These are phyloP conservation scores for Sinohyriopsis cumingii DNA, from an alignment of 2,888 invertebrate species.

Conservation along the genomic window DNA sequence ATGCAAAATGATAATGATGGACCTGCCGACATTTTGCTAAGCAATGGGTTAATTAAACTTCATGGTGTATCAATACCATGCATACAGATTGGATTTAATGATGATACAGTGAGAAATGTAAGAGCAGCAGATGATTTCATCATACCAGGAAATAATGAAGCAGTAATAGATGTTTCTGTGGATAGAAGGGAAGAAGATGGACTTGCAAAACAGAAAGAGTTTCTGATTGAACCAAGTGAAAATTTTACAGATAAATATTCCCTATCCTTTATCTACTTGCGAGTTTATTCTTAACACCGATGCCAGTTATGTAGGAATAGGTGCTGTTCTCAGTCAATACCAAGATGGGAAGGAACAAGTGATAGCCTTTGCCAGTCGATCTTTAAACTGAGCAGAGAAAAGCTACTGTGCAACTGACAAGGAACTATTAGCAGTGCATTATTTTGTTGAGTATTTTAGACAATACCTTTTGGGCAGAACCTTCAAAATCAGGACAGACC, in stretches of 20 bases:
- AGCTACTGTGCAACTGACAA: conserved; percentile 16
- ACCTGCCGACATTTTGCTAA: neutral
- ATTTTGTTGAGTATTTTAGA: conserved; percentile 15
- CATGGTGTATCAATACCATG: conserved; percentile 4
- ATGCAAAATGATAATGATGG: neutral
- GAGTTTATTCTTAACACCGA: too few relatives aligned
- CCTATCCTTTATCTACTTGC: too few relatives aligned
- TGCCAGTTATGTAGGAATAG: too few relatives aligned
- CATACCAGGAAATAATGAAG: conserved; percentile 3
- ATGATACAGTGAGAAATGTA: neutral
- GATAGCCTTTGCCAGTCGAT: conserved; percentile 15
- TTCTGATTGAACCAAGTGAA: conserved; percentile 1
- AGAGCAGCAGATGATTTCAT: neutral
- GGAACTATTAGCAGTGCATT: conserved; percentile 5
- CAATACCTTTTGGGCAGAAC: conserved; percentile 14
- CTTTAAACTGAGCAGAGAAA: too few relatives aligned
- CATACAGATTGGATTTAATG: too few relatives aligned
- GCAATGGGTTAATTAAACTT: conserved; percentile 7
- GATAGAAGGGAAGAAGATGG: neutral
- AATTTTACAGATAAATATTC: neutral
- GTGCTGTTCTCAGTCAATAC: too few relatives aligned
- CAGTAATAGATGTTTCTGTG: conserved; percentile 2
- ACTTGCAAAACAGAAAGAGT: neutral
- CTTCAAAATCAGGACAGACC: neutral
- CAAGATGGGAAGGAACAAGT: too few relatives aligned